Evolutionary conservation across 2,888 invertebrate species (phyloP).

Genomic region (Resseliella maxima): DNA sequence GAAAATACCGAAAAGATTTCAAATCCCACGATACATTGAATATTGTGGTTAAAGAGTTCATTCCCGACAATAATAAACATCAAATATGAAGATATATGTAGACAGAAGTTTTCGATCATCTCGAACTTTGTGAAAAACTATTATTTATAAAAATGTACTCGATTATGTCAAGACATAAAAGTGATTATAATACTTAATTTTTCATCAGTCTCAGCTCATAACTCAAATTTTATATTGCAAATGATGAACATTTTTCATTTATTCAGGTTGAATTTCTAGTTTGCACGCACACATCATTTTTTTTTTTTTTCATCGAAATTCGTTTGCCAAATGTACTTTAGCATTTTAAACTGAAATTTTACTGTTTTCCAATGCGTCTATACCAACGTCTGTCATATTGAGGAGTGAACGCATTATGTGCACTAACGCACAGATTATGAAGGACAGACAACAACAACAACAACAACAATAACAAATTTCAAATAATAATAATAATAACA

Average conservation of each 20-base stretch:
- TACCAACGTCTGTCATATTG: slow-evolving; percentile 17
- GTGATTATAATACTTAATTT: slow-evolving; percentile 10
- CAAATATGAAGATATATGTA: neutral
- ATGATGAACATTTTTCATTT: slow-evolving; percentile 48
- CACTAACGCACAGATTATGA: slow-evolving; percentile 38
- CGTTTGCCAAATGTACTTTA: neutral
- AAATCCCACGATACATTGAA: neutral
- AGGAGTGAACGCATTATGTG: slow-evolving; percentile 28
- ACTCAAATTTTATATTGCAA: slow-evolving; percentile 39
- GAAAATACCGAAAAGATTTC: neutral
- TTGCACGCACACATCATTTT: neutral
- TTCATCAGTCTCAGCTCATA: slow-evolving; percentile 25
- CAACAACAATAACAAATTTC: neutral
- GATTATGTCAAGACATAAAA: neutral
- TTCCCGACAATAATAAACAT: neutral
- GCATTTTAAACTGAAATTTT: neutral
- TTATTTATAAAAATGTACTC: neutral
- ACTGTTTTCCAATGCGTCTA: slow-evolving; percentile 13
- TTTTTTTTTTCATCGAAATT: neutral
- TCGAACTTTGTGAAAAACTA: neutral
- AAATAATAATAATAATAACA: slow-evolving; percentile 53
- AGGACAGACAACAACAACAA: neutral
- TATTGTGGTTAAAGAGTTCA: neutral
- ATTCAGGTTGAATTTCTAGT: neutral
- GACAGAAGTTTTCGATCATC: neutral